phyloP scores from a whole-genome alignment of 2,113 vertebrate genomes.

The Nansenia antarctica region DNA sequence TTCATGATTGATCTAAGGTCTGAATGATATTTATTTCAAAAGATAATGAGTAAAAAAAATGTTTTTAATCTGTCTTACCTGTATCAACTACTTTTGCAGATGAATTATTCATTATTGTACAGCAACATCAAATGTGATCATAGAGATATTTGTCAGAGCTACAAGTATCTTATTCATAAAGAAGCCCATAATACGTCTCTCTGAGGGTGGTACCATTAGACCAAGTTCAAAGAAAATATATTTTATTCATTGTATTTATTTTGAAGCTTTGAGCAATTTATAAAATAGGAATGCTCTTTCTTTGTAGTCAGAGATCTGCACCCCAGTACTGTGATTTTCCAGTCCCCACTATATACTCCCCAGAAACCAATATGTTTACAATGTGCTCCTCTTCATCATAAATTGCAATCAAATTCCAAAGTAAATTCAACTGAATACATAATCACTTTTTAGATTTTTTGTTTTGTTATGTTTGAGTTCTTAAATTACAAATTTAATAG shows the following conservation, averaged over 20 bases:
- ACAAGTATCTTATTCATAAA: slow-evolving; percentile 36
- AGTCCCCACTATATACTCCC: no score
- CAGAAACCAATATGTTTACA: no score
- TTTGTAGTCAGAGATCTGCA: slow-evolving; percentile 11
- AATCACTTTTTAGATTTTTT: no score
- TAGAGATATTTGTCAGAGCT: slow-evolving; percentile 25
- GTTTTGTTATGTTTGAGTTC: no score
- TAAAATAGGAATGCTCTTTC: slow-evolving; percentile 32
- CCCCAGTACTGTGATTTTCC: background rate
- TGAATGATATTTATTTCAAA: slow-evolving; percentile 6
- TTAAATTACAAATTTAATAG: no score
- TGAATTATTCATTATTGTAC: no score
- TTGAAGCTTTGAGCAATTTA: slow-evolving; percentile 27
- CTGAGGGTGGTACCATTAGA: slow-evolving; percentile 6
- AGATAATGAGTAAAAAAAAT: no score
- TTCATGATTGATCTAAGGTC: slow-evolving; percentile 20
- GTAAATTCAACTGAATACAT: no score
- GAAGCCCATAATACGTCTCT: slow-evolving; percentile 21
- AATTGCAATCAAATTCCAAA: no score
- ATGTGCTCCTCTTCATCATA: no score
- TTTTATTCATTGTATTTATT: slow-evolving; percentile 38
- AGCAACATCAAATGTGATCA: slow-evolving; percentile 12
- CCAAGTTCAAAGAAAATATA: slow-evolving; percentile 22
- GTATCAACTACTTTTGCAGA: no score
- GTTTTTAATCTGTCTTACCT: no score